Evolutionary conservation across 2,888 invertebrate genomes (phyloP), one percentile per base, ranked within the genome.

Genomic region (Phania funesta): DNA sequence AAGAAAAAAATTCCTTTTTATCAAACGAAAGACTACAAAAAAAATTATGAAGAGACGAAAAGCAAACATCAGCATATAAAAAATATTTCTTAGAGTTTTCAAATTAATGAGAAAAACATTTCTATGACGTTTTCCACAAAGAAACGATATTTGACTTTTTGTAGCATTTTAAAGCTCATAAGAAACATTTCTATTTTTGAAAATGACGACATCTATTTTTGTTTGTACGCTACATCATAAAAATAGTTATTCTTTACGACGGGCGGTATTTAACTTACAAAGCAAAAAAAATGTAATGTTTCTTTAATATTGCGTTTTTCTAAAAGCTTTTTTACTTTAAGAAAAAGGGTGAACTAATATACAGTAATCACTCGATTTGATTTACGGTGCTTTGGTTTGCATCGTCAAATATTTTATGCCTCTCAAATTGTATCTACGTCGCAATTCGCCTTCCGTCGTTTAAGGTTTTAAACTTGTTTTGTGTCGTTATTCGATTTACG

Each of bases 121-220:
- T 16, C 7, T n/a, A 58, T 73, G 73, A 73, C 73, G 73, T 32
- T 73, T 52, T 62, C 54, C 38, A 29, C 60, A 62, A 41, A 38
- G 58, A 60, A 73, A 73, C 41, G 38, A 50, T 60, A 50, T n/a
- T 52, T 62, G 44, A 11, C 6, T 6, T 38, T 32, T 60, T 50
- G 48, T 35, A 6, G 4, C 24, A 24, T 38, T 52, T 68, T 18
- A 9, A 22, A 35, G 29, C 32, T 32, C 35, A 54, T 44, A 24
- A 20, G n/a, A 22, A 35, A 48, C 24, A 20, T 35, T 44, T 16
- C 48, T 75, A 75, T 75, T 67, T 75, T 56, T 75, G 58, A 75
- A 67, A 48, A 67, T 75, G 67, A 75, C 50, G 75, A 29, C 56
- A 75, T 48, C 20, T 41, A 41, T 58, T 48, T 67, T 20, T 24